Base-by-base conservation (phyloP, 2,113 vertebrate genomes). In the Chrysemys picta region DNA sequence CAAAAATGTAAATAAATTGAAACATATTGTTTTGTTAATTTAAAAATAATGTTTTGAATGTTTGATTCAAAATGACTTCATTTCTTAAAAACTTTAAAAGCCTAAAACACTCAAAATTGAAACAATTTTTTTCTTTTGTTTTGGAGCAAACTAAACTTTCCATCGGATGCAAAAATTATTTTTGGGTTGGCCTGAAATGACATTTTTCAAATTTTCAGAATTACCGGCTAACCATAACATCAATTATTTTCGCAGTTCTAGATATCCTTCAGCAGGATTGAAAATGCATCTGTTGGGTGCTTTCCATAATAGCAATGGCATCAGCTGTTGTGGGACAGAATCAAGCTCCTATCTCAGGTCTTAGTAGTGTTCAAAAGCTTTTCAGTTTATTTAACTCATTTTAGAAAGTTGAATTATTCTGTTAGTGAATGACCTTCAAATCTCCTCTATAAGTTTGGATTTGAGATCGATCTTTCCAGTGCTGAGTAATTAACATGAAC, bases 401-500 rank as follows among this genome's bases (percentile, higher is more conserved):
- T 91, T 78, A 45, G 65, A 78, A 65, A 65, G 29, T 38, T 72
- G 1, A 19, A 5, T 25, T 72, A 1, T 89, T 93, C 84, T 87
- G 27, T 87, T 90, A 13, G 72, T 38, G 84, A 85, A 50, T 83
- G 84, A 59, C 13, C n/a, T 69, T 35, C 87, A 91, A 92, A 95
- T 80, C 45, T 9, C 27, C 6, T 89, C 35, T 92, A 47, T 87
- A 11, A 80, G 35, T 80, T 91, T 50, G 9, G 21, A 49, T 89
- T 38, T 84, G 57, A 80, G 57, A 79, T 65, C 24, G 80, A 12
- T 93, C 35, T 80, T 56, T n/a, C 6, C 45, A 76, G 13, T 38
- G 42, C 45, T 87, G 19, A 31, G 4, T 80, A 95, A 79, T 91
- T 90, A 90, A 96, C 57, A 56, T 75, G 12, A 90, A 62, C n/a